Conservation (phyloP, 2,888 invertebrate species). For the Sepiola atlantica region DNA sequence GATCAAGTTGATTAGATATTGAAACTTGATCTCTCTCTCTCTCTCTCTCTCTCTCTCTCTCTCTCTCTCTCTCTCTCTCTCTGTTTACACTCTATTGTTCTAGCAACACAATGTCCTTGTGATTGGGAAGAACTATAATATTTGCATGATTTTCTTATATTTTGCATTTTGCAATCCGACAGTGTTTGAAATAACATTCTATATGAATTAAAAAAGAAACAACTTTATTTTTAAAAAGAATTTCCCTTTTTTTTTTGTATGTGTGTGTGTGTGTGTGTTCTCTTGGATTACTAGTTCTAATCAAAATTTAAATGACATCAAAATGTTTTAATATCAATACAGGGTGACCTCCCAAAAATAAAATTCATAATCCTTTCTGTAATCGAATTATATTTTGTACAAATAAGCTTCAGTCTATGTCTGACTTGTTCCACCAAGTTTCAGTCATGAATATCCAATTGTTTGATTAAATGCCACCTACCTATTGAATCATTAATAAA, state of each 20-base stretch:
- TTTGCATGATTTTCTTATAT: neutral
- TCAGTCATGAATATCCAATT: too few relatives aligned
- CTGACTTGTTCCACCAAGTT: too few relatives aligned
- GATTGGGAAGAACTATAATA: neutral
- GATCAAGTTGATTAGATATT: neutral
- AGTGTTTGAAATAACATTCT: neutral
- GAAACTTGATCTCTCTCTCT: neutral
- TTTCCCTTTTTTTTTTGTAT: neutral
- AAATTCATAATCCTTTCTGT: too few relatives aligned
- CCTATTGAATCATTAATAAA: too few relatives aligned
- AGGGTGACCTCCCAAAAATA: too few relatives aligned
- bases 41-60: too few relatives aligned
- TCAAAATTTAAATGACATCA: neutral
- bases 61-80: neutral
- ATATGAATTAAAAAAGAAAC: neutral
- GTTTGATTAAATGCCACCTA: too few relatives aligned
- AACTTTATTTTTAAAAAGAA: neutral
- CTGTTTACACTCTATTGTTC: neutral
- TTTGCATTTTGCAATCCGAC: neutral
- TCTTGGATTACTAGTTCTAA: neutral
- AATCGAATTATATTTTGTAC: too few relatives aligned
- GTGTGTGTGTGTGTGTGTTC: too few relatives aligned
- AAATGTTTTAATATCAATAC: neutral
- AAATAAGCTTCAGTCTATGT: too few relatives aligned
- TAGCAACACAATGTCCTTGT: conserved; percentile 20